Conservation (phyloP, 2,888 invertebrate genomes). For the Eilema griseolum region DNA sequence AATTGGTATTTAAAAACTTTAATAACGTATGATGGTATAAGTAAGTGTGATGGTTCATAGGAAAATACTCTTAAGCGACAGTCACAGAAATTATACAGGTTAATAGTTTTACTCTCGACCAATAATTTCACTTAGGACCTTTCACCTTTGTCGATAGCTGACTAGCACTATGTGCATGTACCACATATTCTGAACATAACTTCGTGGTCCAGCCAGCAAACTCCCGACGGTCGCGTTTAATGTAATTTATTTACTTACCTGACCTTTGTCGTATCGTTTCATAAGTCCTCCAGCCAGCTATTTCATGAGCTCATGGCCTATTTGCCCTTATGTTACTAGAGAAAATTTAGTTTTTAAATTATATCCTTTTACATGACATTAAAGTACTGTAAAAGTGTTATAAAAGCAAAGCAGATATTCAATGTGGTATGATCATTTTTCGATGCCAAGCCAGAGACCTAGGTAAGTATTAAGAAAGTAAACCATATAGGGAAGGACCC, state of each 20-base stretch:
- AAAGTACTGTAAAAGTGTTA: neutral
- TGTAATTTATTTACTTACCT: slow-evolving; percentile 55
- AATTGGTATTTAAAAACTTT: neutral
- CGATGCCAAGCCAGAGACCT: too few relatives aligned
- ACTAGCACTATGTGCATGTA: neutral
- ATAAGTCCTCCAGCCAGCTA: slow-evolving; percentile 24
- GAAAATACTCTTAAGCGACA: neutral
- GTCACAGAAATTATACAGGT: neutral
- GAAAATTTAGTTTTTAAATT: slow-evolving; percentile 31
- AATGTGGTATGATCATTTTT: neutral
- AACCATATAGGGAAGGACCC: too few relatives aligned
- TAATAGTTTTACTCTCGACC: neutral
- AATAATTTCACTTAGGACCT: neutral
- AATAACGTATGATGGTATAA: neutral
- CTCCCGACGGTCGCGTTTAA: slow-evolving; percentile 23
- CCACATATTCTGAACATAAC: slow-evolving; percentile 18
- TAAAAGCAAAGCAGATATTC: neutral
- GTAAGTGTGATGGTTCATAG: neutral
- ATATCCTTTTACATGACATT: slow-evolving; percentile 14
- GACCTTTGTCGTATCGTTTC: slow-evolving; percentile 46
- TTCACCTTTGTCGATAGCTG: neutral
- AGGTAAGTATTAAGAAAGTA: too few relatives aligned
- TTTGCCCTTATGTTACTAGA: slow-evolving; percentile 41
- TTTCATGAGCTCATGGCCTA: slow-evolving; percentile 26
- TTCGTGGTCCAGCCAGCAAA: slow-evolving; percentile 24